Conservation (phyloP, 1,140 invertebrate genomes). For the Leptinotarsa defecta region DNA sequence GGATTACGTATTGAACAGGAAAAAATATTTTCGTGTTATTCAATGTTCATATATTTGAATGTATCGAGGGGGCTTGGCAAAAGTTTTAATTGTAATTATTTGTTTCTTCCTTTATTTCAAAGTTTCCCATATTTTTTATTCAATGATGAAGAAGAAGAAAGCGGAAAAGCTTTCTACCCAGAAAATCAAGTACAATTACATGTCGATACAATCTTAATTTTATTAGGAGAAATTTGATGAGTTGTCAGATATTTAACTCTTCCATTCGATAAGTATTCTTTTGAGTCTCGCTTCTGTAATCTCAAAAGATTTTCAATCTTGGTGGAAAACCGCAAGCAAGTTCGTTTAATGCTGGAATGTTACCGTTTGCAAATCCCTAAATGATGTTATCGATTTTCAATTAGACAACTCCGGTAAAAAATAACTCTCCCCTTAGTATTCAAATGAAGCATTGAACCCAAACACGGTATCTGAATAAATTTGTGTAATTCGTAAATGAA, state of each 20-base stretch:
- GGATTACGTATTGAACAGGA: too few relatives aligned
- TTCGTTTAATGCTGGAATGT: not conserved
- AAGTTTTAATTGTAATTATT: too few relatives aligned
- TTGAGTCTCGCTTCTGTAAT: too few relatives aligned
- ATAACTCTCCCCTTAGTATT: not conserved
- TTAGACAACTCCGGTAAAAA: not conserved
- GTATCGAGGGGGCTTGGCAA: too few relatives aligned
- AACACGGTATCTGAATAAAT: not conserved
- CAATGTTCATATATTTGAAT: too few relatives aligned
- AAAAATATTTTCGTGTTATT: too few relatives aligned
- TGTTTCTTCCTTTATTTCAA: too few relatives aligned
- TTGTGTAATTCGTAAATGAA: not conserved
- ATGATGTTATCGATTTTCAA: slow-evolving; percentile 3
- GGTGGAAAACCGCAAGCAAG: not conserved
- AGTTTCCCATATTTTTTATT: too few relatives aligned
- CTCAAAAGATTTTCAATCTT: not conserved
- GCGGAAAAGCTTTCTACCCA: not conserved
- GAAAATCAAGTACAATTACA: not conserved
- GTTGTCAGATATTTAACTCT: not conserved
- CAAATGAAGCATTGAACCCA: not conserved
- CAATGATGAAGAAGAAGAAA: not conserved
- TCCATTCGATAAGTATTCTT: too few relatives aligned
- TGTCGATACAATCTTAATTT: not conserved
- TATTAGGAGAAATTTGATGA: not conserved
- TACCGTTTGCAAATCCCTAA: not conserved